Percentiles rank a stretch among this genome's conserved stretches.
Evolutionary conservation across 2,888 invertebrate species (phyloP).

Genomic region (Acanthoscelides obtectus): DNA sequence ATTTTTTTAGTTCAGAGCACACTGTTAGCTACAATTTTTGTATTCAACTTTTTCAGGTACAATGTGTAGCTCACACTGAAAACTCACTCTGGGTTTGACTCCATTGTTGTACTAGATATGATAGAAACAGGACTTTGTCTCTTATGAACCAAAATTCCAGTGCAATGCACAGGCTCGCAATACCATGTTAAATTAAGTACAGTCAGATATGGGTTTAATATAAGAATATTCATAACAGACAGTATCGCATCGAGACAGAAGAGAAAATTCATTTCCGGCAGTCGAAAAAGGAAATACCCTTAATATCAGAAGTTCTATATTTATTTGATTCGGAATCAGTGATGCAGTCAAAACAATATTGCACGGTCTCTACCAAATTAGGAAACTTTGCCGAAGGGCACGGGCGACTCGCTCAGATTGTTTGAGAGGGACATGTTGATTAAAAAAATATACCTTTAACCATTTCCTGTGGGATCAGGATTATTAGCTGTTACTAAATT

Average conservation of each 20-base stretch:
- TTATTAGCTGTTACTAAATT: too few relatives aligned
- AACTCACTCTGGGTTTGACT: too few relatives aligned
- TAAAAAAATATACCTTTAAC: too few relatives aligned
- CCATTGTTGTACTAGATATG: too few relatives aligned
- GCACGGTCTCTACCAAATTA: conserved; percentile 29
- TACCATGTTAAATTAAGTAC: background rate
- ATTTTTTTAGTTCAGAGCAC: too few relatives aligned
- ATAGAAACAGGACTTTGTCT: too few relatives aligned
- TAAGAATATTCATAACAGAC: background rate
- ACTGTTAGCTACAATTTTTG: too few relatives aligned
- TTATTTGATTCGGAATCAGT: conserved; percentile 29
- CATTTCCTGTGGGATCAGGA: too few relatives aligned
- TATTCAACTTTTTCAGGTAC: too few relatives aligned
- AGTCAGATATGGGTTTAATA: background rate
- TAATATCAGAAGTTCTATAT: conserved; percentile 25
- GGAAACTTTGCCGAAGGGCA: conserved; percentile 20
- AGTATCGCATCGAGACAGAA: background rate
- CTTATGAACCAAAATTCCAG: too few relatives aligned
- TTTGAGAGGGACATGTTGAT: background rate
- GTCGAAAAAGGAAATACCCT: conserved; percentile 21
- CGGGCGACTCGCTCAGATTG: background rate
- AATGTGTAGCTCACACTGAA: too few relatives aligned
- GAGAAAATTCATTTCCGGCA: conserved; percentile 26
- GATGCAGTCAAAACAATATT: conserved; percentile 31
- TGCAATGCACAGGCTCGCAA: too few relatives aligned